Conservation (phyloP, 2,888 invertebrate species). For the Calameuta filiformis region DNA sequence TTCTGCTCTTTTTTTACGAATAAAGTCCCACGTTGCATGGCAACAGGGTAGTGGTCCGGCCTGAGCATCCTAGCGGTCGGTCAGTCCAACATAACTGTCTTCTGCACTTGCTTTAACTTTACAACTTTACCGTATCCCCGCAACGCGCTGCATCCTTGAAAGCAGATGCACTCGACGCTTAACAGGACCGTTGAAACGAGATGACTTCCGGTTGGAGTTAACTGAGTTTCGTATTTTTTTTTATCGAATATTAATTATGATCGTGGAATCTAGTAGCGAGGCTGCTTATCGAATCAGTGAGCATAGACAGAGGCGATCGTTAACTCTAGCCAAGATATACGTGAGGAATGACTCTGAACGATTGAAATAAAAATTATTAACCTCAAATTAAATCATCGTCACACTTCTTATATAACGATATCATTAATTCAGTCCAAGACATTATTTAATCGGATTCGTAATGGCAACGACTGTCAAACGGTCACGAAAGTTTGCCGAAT, state of each 20-base stretch:
- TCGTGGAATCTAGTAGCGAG: no score
- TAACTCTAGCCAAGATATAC: no score
- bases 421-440: no score
- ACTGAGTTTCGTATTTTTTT: background rate
- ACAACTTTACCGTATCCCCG: constrained; percentile 32
- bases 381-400: no score
- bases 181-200: background rate
- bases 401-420: no score
- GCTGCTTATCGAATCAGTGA: no score
- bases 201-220: background rate
- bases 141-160: constrained; percentile 27
- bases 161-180: constrained; percentile 4
- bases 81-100: constrained; percentile 59
- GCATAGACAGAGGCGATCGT: no score
- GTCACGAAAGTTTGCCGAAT: no score
- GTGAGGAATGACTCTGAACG: no score
- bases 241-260: background rate
- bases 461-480: no score
- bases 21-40: constrained; percentile 38
- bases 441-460: no score
- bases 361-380: no score
- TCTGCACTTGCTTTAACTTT: constrained; percentile 33
- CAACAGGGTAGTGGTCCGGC: constrained; percentile 36
- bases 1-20: background rate
- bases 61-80: constrained; percentile 49